Percentiles rank a stretch among this genome's conserved stretches.
phyloP scores from a whole-genome alignment of 2,797 vertebrate genomes.

The Morus bassanus region DNA sequence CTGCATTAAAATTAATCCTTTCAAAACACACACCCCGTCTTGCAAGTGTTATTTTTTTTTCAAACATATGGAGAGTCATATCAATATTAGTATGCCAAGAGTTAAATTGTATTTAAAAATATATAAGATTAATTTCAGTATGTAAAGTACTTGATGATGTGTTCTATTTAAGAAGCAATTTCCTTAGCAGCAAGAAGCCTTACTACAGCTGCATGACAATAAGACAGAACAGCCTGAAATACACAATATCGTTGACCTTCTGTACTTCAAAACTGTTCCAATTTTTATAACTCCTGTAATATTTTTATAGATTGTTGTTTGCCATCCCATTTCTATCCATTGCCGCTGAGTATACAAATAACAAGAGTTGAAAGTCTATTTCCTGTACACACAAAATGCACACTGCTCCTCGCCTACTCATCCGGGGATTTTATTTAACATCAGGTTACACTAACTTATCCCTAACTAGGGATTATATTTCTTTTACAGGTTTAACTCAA shows the following conservation, averaged over 20 bases:
- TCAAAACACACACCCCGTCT: neutral
- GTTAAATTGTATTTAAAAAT: neutral
- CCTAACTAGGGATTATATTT: neutral
- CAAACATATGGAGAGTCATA: neutral
- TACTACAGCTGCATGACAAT: neutral
- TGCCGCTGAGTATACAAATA: neutral
- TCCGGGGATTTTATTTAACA: neutral
- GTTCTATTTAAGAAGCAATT: neutral
- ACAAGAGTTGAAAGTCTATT: neutral
- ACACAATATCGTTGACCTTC: neutral
- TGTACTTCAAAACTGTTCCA: neutral
- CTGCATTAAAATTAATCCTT: neutral
- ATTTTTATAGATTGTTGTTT: neutral
- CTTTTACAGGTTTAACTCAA: neutral
- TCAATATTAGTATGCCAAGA: neutral
- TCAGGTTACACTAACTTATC: neutral
- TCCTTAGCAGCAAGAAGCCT: neutral
- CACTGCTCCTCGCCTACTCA: neutral
- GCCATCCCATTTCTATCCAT: neutral
- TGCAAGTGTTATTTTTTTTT: neutral
- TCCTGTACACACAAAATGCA: neutral
- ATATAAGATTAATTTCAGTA: neutral
- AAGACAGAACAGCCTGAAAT: neutral
- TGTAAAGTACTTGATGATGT: neutral
- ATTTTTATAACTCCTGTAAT: neutral